phyloP scores from a whole-genome alignment of 1,140 invertebrate genomes.

The Lethrus apterus region DNA sequence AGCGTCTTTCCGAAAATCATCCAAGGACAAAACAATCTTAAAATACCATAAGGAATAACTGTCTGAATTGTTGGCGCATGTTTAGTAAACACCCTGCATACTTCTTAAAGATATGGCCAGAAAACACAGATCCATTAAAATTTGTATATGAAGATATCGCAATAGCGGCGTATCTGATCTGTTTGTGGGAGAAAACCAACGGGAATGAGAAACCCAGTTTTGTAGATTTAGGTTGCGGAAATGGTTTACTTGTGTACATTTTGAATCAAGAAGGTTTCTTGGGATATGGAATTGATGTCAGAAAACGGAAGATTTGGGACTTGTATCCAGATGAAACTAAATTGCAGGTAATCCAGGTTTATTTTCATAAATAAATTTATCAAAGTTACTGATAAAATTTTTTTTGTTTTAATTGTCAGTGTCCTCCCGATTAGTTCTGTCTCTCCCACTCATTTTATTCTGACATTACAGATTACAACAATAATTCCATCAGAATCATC shows the following conservation, averaged over 20 bases:
- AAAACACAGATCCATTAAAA: slow-evolving; percentile 88
- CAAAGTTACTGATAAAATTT: too few relatives aligned
- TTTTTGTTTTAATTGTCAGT: too few relatives aligned
- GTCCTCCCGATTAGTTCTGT: too few relatives aligned
- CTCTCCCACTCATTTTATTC: not conserved
- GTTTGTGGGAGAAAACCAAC: slow-evolving; percentile 61
- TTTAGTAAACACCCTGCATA: too few relatives aligned
- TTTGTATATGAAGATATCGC: slow-evolving; percentile 96
- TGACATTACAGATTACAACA: slow-evolving; percentile 32
- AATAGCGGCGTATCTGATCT: slow-evolving; percentile 85
- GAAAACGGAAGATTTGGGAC: slow-evolving; percentile 86
- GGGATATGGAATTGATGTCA: slow-evolving; percentile 87
- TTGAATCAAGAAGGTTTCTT: slow-evolving; percentile 72
- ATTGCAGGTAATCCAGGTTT: slow-evolving; percentile 37
- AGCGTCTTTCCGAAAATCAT: too few relatives aligned
- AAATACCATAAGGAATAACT: too few relatives aligned
- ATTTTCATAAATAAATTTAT: not conserved
- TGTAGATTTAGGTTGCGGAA: slow-evolving; percentile 94
- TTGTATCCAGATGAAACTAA: slow-evolving; percentile 53
- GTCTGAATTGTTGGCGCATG: too few relatives aligned
- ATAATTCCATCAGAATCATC: slow-evolving; percentile 46
- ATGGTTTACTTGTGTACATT: slow-evolving; percentile 89
- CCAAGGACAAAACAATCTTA: too few relatives aligned
- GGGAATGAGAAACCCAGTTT: slow-evolving; percentile 58
- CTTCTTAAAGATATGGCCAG: slow-evolving; percentile 67